Evolutionary conservation across 2,797 vertebrate species (phyloP).

Genomic region (Alauda arvensis): DNA sequence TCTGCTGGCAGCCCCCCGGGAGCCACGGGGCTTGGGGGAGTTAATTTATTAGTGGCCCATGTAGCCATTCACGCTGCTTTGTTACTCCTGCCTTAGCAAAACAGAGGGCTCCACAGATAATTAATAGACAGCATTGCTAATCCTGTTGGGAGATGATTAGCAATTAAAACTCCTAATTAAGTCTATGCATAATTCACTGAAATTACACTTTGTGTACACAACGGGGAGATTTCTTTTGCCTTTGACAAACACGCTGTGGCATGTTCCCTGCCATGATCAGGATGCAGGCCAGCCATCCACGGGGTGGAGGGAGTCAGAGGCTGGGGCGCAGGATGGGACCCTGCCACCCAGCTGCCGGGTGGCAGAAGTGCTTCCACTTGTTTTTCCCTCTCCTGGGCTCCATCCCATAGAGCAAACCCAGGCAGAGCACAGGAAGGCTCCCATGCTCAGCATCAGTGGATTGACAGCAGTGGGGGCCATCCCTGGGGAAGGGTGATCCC

Average conservation of each 20-base stretch:
- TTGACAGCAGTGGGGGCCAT: accelerated
- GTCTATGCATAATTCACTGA: conserved; percentile 75
- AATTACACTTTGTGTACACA: conserved; percentile 73
- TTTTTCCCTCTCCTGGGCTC: conserved; percentile 6
- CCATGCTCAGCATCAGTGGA: accelerated
- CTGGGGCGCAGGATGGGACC: not conserved
- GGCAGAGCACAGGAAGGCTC: not conserved
- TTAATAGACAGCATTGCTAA: conserved; percentile 75
- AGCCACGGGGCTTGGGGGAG: not conserved
- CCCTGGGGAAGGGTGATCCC: not conserved
- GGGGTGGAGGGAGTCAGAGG: not conserved
- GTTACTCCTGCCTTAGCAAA: conserved; percentile 69
- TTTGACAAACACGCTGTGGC: conserved; percentile 43
- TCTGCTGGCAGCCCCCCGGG: not conserved
- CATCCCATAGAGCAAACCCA: not conserved
- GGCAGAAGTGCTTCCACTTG: accelerated
- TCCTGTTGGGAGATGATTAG: conserved; percentile 76
- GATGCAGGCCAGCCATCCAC: not conserved
- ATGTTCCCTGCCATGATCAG: not conserved
- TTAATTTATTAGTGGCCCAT: conserved; percentile 57
- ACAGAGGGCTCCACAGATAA: conserved; percentile 69
- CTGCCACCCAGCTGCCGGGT: not conserved
- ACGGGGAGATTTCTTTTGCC: conserved; percentile 49
- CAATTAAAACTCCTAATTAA: conserved; percentile 80
- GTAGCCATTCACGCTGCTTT: conserved; percentile 53